Percentiles rank a stretch among this genome's conserved stretches.
phyloP scores from a whole-genome alignment of 2,797 vertebrate genomes.

The Smutsia gigantea region DNA sequence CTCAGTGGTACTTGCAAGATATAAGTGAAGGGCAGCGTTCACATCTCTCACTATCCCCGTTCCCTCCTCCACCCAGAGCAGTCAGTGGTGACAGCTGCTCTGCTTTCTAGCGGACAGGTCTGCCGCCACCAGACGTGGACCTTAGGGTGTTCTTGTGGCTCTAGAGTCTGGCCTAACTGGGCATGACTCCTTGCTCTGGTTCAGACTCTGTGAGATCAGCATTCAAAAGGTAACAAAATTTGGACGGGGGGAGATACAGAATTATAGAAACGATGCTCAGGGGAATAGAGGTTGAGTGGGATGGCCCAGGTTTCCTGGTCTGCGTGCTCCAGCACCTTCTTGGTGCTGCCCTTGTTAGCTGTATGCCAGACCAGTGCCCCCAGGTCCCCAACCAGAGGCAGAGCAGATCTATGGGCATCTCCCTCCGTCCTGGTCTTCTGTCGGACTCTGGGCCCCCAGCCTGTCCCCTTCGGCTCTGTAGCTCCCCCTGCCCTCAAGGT shows the following conservation, averaged over 20 bases:
- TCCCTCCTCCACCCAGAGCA: not conserved
- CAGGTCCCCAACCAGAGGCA: not conserved
- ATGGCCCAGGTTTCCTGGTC: not conserved
- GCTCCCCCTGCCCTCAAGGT: not conserved
- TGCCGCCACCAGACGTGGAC: not conserved
- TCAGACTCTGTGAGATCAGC: not conserved
- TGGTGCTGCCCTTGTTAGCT: not conserved
- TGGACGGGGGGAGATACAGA: not conserved
- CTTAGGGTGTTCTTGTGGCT: not conserved
- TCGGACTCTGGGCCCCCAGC: not conserved
- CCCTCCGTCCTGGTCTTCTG: not conserved
- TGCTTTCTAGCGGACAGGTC: not conserved
- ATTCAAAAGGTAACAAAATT: not conserved
- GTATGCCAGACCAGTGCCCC: not conserved
- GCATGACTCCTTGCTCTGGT: not conserved
- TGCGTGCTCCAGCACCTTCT: not conserved
- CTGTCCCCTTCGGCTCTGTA: not conserved
- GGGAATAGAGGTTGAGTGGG: not conserved
- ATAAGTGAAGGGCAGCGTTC: not conserved
- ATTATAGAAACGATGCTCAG: not conserved
- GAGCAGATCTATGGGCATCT: not conserved
- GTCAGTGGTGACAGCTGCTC: not conserved
- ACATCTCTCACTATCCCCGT: not conserved
- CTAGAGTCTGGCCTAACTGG: not conserved
- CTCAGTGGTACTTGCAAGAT: not conserved